Evolutionary conservation across 2,113 vertebrate species (phyloP), one percentile per base, ranked within the genome.

Genomic region (Blennius ocellaris): DNA sequence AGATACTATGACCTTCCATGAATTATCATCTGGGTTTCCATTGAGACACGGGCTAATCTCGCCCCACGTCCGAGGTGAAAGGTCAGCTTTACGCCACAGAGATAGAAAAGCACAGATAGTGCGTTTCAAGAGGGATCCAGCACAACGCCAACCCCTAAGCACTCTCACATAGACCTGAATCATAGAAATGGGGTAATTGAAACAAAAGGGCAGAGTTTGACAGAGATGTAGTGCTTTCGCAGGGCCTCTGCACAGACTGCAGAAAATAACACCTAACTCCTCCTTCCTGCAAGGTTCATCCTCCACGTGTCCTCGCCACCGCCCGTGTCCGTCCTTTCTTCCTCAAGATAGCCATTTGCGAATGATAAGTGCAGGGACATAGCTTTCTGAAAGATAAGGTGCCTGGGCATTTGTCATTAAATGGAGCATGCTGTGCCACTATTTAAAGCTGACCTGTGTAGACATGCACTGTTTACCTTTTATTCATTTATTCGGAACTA

Each of bases 181-280:
- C 88, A 90, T 69, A 87, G 84, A 86, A 92, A 90, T 83, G 72
- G 82, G 74, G 82, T 90, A 92, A 92, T 81, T 92, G 87, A 91
- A 90, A 88, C 80, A 84, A 94, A 94, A 92, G 92, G 90, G 84
- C 90, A 91, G 81, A 76, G 81, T 84, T 77, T 91, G 89, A 91
- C 91, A 90, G 85, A 92, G 92, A 93, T 87, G 68, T 84, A 90
- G 89, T 90, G 79, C 69, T 55, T 83, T 85, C 12, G 74, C 73
- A 38, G 76, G 73, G 79, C 69, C 73, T 74, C 54, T 87, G 83
- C 87, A 78, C 81, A 71, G 87, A 79, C 85, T 90, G 86, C 87
- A 84, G 86, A 89, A 90, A 90, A 91, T 81, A 91, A 88, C 81
- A 76, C 74, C 85, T 3, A 78, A 83, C 81, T 81, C 89, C 84